Percentiles rank a stretch among this genome's conserved stretches.
phyloP scores from a whole-genome alignment of 1,140 invertebrate genomes.

The Meloidogyne hapla region DNA sequence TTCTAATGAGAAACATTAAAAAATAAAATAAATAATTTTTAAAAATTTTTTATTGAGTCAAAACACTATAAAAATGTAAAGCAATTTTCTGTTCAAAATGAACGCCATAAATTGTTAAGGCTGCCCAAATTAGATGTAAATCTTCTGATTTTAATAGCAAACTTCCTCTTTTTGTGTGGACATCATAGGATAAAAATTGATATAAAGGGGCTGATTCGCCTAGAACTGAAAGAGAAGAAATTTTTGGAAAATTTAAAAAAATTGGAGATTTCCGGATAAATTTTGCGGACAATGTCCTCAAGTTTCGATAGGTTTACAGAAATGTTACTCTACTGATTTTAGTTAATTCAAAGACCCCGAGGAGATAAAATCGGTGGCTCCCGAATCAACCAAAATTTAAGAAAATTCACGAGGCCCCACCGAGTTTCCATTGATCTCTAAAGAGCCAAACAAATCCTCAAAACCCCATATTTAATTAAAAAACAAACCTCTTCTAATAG shows the following conservation, averaged over 20 bases:
- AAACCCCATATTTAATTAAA: too few species aligned
- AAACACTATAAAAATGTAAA: slow-evolving; percentile 30
- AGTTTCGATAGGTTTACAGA: too few species aligned
- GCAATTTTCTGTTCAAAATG: slow-evolving; percentile 38
- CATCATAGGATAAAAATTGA: slow-evolving; percentile 24
- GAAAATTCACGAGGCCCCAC: too few species aligned
- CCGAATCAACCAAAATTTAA: too few species aligned
- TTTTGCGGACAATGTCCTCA: too few species aligned
- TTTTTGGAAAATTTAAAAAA: too few species aligned
- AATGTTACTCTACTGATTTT: too few species aligned
- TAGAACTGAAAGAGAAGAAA: not conserved
- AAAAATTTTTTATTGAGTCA: slow-evolving; percentile 4
- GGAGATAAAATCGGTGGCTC: too few species aligned
- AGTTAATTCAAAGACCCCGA: too few species aligned
- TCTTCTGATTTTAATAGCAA: slow-evolving; percentile 21
- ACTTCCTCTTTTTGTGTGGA: slow-evolving; percentile 16
- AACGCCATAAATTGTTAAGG: slow-evolving; percentile 32
- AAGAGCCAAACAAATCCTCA: too few species aligned
- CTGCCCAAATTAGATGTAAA: slow-evolving; percentile 34
- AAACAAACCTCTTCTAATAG: slow-evolving; percentile 14
- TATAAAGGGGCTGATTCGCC: slow-evolving; percentile 32
- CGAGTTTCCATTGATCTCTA: too few species aligned
- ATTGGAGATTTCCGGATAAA: too few species aligned
- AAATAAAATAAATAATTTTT: not conserved
- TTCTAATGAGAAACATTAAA: not conserved